Conservation (phyloP, 2,888 invertebrate genomes). For the Malthinus seriepunctatus region DNA sequence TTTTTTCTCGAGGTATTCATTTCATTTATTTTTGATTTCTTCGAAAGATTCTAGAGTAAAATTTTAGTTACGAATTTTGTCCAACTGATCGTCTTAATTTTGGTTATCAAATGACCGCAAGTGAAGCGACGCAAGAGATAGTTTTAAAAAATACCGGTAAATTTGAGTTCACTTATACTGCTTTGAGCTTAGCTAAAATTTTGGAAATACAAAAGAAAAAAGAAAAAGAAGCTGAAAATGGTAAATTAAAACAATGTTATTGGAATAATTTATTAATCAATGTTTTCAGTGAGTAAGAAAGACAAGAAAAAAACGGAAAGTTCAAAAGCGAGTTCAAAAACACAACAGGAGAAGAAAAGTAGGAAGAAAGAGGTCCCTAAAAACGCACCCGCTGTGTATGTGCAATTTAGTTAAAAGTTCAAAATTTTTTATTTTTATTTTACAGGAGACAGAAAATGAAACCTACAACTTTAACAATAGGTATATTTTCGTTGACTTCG, state of each 20-base stretch:
- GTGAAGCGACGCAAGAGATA: conserved; percentile 58
- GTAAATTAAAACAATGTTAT: not conserved
- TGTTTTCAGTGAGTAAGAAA: not conserved
- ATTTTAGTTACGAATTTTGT: conserved; percentile 60
- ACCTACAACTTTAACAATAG: conserved; percentile 42
- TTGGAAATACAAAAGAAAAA: conserved; percentile 15
- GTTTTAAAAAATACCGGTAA: conserved; percentile 64
- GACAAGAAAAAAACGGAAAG: conserved; percentile 16
- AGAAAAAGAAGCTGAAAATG: conserved; percentile 15
- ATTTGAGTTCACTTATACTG: conserved; percentile 55
- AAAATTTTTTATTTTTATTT: not conserved
- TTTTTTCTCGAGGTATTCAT: conserved; percentile 40
- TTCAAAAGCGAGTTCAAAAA: conserved; percentile 28
- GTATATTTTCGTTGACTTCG: conserved; percentile 49
- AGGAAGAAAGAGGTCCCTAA: not conserved
- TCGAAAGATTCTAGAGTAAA: not conserved
- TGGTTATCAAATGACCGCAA: conserved; percentile 60
- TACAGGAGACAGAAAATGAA: conserved; percentile 30
- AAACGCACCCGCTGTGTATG: not conserved
- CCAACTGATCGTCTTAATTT: conserved; percentile 64
- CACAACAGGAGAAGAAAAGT: conserved; percentile 14
- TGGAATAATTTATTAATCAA: too few relatives aligned
- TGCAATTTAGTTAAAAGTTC: not conserved
- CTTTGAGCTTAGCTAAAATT: conserved; percentile 34
- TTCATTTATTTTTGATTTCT: not conserved